Conservation (phyloP, 53 echinoderm and acorn worm genomes). For the Patiria pectinifera region DNA sequence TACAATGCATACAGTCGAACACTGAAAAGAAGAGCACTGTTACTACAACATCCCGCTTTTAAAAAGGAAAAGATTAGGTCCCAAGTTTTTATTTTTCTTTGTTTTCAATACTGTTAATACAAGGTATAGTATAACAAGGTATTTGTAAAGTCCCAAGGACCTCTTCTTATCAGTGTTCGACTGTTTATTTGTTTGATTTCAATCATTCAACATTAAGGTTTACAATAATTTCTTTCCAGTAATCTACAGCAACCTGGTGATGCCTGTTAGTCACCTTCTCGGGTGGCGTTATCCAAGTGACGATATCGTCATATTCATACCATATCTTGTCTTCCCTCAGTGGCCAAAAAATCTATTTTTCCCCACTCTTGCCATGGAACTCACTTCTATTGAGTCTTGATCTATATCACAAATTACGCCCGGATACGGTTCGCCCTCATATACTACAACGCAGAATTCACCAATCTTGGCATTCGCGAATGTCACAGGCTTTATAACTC, state of each 20-base stretch:
- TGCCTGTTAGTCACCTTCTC: conserved; percentile 48
- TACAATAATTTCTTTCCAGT: conserved; percentile 45
- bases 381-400: conserved; percentile 52
- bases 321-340: conserved; percentile 57
- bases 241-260: conserved; percentile 36
- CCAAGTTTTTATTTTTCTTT: too few species aligned
- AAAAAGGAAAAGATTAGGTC: too few species aligned
- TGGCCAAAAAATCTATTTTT: conserved; percentile 22
- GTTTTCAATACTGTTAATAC: too few species aligned
- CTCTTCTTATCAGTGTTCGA: background rate
- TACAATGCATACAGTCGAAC: too few species aligned
- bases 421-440: conserved; percentile 50
- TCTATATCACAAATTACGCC: conserved; percentile 49
- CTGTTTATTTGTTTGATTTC: background rate
- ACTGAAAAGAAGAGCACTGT: too few species aligned
- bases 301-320: conserved; percentile 35
- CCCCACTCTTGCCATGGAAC: conserved; percentile 50
- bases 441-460: conserved; percentile 38
- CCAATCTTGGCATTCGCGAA: conserved; percentile 49
- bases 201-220: conserved; percentile 35
- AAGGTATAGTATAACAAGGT: too few species aligned
- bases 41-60: too few species aligned
- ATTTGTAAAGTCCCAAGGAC: too few species aligned
- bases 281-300: conserved; percentile 50
- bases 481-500: conserved; percentile 44